Evolutionary conservation across 2,113 vertebrate species (phyloP).

Genomic region (Burhinus oedicnemus): DNA sequence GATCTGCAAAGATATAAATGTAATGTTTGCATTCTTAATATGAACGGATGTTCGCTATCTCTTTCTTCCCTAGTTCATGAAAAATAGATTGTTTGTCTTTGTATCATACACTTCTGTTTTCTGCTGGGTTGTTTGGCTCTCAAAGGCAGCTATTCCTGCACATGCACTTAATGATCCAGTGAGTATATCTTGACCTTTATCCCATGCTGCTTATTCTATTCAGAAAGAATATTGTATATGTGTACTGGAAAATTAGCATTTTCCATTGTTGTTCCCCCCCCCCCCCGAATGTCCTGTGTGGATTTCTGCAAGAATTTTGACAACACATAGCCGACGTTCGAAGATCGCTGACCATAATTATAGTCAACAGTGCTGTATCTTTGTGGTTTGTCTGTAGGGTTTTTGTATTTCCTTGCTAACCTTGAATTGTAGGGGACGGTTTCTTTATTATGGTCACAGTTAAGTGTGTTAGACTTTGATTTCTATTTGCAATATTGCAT

Average conservation of each 20-base stretch:
- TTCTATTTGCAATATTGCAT: neutral
- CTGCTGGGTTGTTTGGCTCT: neutral
- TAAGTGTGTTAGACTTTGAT: neutral
- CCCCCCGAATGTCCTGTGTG: neutral
- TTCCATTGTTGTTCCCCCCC: neutral
- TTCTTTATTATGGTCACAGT: neutral
- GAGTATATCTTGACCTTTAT: neutral
- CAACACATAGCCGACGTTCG: rapidly evolving
- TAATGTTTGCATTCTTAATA: neutral
- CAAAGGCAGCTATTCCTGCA: neutral
- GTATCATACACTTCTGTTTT: neutral
- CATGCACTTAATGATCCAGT: neutral
- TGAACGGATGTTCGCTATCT: neutral
- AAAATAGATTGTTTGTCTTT: constrained; percentile 9
- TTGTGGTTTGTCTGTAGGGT: neutral
- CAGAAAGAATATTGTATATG: neutral
- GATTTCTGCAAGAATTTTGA: neutral
- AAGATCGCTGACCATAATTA: neutral
- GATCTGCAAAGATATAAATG: neutral
- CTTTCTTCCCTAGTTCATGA: neutral
- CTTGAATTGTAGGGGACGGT: neutral
- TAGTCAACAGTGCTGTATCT: neutral
- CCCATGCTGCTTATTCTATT: neutral
- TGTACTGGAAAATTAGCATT: neutral
- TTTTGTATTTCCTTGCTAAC: neutral